Evolutionary conservation across 2,113 vertebrate species (phyloP), one percentile per base, ranked within the genome.

Genomic region (Mus pahari): DNA sequence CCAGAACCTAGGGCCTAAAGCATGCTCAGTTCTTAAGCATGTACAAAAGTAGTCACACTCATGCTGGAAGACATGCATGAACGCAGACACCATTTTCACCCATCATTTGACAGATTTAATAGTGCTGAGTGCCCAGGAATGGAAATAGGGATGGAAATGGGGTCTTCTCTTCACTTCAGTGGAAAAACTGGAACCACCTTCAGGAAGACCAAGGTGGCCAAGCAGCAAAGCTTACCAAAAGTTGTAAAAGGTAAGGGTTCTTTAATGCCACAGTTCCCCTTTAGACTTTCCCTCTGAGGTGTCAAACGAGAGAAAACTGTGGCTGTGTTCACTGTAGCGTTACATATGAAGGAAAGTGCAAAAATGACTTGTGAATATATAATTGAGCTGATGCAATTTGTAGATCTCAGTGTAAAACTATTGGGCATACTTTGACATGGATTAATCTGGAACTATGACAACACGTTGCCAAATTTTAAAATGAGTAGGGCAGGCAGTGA

Each of bases 281-380:
- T 89, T 20, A 96, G 71, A 66, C 53, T 79, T 95, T 90, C 74
- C 73, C 95, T 92, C 26, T 92, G 58, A 88, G 90, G 78, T 58
- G 26, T 75, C 36, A 86, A 91, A 58, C 60, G 42, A 93, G 33
- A 42, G 11, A 66, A 70, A 96, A 71, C 33, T 70, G 19, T 4
- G 60, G 36, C 77, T 42, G 84, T 58, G 26, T 19, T 83, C 58
- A 9, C 7, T 64, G 3, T 9, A 48, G 50, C 89, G 62, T 89
- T 45, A 68, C 22, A n/a, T 28, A 39, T 89, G 70, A 64, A 28
- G 87, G n/a, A 90, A 89, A 22, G 93, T 86, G 64, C 81, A 71
- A 26, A 90, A 88, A 70, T 50, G 36, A 64, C 71, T 60, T 79
- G 20, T 10, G 13, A 22, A 22, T 8, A 39, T 77, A 62, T 89